These are phyloP conservation scores for Drosophila helvetica DNA, from an alignment of 2,888 invertebrate species.

Conservation along the genomic window DNA sequence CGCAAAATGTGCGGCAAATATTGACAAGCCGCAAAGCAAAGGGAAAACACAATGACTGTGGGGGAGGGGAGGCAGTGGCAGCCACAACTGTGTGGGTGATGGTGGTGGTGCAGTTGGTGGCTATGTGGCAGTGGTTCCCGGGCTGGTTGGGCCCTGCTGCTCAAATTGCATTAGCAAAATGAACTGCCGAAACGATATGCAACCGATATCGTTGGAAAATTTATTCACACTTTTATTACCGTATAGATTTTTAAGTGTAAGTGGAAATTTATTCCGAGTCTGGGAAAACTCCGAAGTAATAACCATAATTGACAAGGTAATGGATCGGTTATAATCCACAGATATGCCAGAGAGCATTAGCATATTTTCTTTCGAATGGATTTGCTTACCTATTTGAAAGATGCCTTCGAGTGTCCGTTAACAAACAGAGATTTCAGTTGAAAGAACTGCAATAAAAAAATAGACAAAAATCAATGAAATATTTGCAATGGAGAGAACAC, in stretches of 20 bases:
- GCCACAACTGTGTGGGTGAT: constrained; percentile 29
- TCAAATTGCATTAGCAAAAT: constrained; percentile 56
- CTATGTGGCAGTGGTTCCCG: constrained; percentile 6
- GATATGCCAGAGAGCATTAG: background rate
- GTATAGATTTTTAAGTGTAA: constrained; percentile 10
- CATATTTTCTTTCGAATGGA: background rate
- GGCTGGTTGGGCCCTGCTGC: constrained; percentile 9
- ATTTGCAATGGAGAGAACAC: background rate
- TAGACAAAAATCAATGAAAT: constrained; percentile 8
- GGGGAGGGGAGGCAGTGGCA: background rate
- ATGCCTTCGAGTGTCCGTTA: constrained; percentile 9
- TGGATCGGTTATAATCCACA: background rate
- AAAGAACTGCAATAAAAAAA: constrained; percentile 34
- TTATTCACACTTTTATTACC: constrained; percentile 22
- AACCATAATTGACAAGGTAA: constrained; percentile 12
- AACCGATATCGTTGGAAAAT: constrained; percentile 7
- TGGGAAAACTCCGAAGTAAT: background rate
- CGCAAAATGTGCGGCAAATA: constrained; percentile 74
- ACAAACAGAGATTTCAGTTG: background rate
- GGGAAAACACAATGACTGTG: constrained; percentile 12
- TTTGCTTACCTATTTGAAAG: constrained; percentile 30
- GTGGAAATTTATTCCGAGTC: constrained; percentile 15
- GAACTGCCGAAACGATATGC: constrained; percentile 33
- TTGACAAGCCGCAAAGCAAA: constrained; percentile 47
- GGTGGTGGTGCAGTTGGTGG: constrained; percentile 13